A percentile compares a stretch with the other conserved stretches of the same genome.
These are phyloP conservation scores for Drosophila parthenogenetica DNA, from an alignment of 2,888 invertebrate genomes.

Conservation along the genomic window DNA sequence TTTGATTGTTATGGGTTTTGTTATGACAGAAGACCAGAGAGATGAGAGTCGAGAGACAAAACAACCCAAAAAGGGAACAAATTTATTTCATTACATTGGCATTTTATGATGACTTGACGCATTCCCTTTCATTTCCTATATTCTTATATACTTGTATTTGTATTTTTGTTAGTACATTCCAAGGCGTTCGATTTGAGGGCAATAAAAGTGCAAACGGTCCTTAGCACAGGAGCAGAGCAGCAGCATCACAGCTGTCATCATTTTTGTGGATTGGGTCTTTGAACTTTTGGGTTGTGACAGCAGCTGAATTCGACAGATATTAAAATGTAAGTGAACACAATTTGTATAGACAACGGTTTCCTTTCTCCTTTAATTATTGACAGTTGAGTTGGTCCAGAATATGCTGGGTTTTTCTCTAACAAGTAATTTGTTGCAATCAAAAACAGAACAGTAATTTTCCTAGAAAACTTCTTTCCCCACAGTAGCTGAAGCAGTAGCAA, in stretches of 20 bases:
- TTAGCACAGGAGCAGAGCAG: constrained; percentile 45
- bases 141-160: constrained; percentile 8
- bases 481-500: constrained; percentile 15
- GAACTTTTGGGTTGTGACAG: constrained; percentile 48
- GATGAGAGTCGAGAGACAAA: constrained; percentile 3
- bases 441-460: not conserved
- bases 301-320: constrained; percentile 48
- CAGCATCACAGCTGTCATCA: constrained; percentile 54
- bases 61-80: constrained; percentile 27
- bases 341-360: constrained; percentile 1
- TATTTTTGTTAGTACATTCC: constrained; percentile 48
- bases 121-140: constrained; percentile 51
- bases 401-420: not conserved
- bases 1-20: constrained; percentile 68
- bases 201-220: constrained; percentile 73
- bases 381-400: constrained; percentile 7
- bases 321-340: constrained; percentile 37
- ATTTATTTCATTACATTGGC: constrained; percentile 75
- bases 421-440: constrained; percentile 1
- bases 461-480: not conserved
- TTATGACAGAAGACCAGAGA: constrained; percentile 54
- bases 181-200: constrained; percentile 64
- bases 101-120: constrained; percentile 72
- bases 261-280: constrained; percentile 53
- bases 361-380: constrained; percentile 14